Evolutionary conservation across 2,888 invertebrate genomes (phyloP), one percentile per base, ranked within the genome.

Genomic region (Anagyrus pseudococci): DNA sequence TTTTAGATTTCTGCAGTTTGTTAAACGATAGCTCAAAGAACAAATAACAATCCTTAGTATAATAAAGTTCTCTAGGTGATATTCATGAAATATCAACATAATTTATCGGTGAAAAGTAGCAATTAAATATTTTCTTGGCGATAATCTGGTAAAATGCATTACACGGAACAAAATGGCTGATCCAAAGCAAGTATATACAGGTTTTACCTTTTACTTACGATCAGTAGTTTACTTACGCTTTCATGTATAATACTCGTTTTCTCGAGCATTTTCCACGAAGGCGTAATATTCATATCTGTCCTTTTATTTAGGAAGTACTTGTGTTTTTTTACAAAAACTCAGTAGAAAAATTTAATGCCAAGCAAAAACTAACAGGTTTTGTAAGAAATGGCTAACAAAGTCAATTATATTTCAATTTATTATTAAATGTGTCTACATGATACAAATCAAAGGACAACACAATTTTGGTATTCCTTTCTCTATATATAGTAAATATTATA

Each of bases 361-460:
- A n/a, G n/a, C 13, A 13, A 33, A 6, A 8, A 8, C 13, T 37
- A 8, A 13, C 37, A 37, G 13, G 7, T 7, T 37, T 13, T 7
- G 13, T 8, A 13, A 13, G 37, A 7, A 7, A 13, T 7, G 37
- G 37, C 8, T 19, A 10, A 40, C n/a, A 46, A 40, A 48, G n/a
- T 49, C 15, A 55, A 57, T 58, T 57, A 40, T 77, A 75, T 75
- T 79, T 75, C 71, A 69, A 77, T 79, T 79, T 79, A 78, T 79
- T 77, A 77, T 77, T 78, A 75, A 78, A 77, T 72, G 73, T 79
- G 75, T 71, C 77, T 79, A 79, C 77, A 73, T 72, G 74, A 77
- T 78, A 79, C 76, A 77, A 79, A 78, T 75, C 69, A 77, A 72
- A 71, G 72, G 72, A 77, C 72, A 77, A 76, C 77, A 79, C 75